Percentiles rank a stretch among this genome's conserved stretches.
Evolutionary conservation across 2,113 vertebrate genomes (phyloP).

Genomic region (Gambusia holbrooki): DNA sequence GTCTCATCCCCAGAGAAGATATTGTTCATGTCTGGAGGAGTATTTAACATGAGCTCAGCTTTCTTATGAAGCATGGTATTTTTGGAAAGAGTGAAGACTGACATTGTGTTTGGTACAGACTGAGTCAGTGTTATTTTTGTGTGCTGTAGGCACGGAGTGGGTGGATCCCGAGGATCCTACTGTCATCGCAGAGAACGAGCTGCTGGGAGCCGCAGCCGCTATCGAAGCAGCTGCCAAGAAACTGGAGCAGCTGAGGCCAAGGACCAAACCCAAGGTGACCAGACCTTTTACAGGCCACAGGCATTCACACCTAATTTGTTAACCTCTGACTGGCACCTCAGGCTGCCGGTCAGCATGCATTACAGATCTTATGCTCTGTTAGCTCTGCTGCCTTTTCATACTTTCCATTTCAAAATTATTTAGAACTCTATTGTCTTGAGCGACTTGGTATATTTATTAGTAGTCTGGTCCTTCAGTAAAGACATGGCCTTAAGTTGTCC

Average conservation of each 20-base stretch:
- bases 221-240: conserved; percentile 99
- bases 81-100: not conserved
- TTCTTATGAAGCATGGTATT: not conserved
- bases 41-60: not conserved
- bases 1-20: not conserved
- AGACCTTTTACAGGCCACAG: conserved; percentile 51
- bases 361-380: not conserved
- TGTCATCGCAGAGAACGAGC: conserved; percentile 95
- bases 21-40: not conserved
- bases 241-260: conserved; percentile 95
- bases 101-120: not conserved
- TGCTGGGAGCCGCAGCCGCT: conserved; percentile 93
- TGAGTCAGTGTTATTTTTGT: conserved; percentile 16
- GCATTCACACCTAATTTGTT: conserved; percentile 38
- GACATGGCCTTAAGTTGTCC: conserved; percentile 1
- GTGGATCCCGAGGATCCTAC: conserved; percentile 97
- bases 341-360: conserved; percentile 17
- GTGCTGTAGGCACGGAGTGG: conserved; percentile 83
- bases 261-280: conserved; percentile 94
- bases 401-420: not conserved
- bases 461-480: too few relatives aligned
- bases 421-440: not conserved
- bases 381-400: conserved; percentile 12
- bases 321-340: conserved; percentile 5
- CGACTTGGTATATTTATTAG: too few relatives aligned